Percentiles rank a stretch among this genome's conserved stretches.
Evolutionary conservation across 2,797 vertebrate genomes (phyloP).

Genomic region (Myotis vivesi): DNA sequence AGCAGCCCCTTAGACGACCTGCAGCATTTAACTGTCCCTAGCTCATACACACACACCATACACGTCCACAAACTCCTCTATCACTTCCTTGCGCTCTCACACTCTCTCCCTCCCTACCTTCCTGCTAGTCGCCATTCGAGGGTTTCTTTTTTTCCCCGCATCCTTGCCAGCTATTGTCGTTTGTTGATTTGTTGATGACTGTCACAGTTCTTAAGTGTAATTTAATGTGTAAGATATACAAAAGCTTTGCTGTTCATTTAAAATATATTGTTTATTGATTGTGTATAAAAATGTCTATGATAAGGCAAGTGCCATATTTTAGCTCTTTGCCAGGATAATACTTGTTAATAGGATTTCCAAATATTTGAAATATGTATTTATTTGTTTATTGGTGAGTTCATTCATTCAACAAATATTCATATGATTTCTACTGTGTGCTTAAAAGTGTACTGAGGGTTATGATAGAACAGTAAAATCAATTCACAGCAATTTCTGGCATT

Average conservation of each 20-base stretch:
- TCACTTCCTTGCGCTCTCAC: too few species aligned
- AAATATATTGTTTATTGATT: not conserved
- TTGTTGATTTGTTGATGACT: too few species aligned
- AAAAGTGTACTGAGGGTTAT: not conserved
- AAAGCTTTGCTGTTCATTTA: not conserved
- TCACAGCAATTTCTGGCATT: not conserved
- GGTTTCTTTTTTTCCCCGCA: too few species aligned
- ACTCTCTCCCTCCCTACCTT: too few species aligned
- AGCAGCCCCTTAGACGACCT: too few species aligned
- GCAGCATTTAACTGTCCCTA: too few species aligned
- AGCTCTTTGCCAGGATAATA: not conserved
- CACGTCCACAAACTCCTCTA: too few species aligned
- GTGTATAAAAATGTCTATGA: not conserved
- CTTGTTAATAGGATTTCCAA: not conserved
- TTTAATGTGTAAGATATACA: not conserved
- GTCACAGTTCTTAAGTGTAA: not conserved
- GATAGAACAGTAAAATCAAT: not conserved
- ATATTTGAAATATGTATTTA: not conserved
- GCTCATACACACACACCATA: too few species aligned
- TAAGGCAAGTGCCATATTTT: not conserved
- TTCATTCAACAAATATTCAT: not conserved
- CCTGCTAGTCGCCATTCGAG: too few species aligned
- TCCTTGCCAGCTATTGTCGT: too few species aligned
- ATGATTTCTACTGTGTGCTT: not conserved
- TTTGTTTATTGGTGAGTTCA: not conserved